These are phyloP conservation scores for Calephelis nemesis DNA, from an alignment of 1,140 invertebrate species.

Conservation along the genomic window DNA sequence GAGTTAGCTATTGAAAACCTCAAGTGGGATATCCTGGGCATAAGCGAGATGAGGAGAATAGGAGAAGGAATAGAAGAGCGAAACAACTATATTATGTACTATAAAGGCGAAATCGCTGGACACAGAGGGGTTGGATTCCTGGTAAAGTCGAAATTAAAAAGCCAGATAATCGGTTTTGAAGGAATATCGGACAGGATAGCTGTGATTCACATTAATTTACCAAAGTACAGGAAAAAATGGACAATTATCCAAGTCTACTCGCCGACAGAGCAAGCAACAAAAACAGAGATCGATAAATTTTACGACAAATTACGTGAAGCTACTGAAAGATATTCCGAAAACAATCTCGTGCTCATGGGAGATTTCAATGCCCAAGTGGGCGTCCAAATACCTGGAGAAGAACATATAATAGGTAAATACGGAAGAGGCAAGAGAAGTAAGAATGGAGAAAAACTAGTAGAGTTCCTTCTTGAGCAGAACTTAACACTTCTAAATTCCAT, in stretches of 20 bases:
- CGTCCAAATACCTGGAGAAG: constrained; percentile 1
- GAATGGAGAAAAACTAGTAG: constrained; percentile 34
- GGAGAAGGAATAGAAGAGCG: background rate
- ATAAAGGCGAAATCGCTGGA: constrained; percentile 1
- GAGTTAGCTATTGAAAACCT: constrained; percentile 3
- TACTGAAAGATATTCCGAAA: constrained; percentile 17
- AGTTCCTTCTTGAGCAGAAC: constrained; percentile 31
- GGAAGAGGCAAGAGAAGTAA: constrained; percentile 37
- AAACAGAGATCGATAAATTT: constrained; percentile 13
- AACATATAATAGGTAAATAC: constrained; percentile 18
- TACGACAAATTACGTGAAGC: constrained; percentile 7
- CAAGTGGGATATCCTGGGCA: constrained; percentile 3
- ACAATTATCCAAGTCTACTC: constrained; percentile 17
- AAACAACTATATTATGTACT: constrained; percentile 9
- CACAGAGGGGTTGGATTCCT: constrained; percentile 7
- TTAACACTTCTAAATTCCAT: constrained; percentile 40
- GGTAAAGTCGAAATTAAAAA: constrained; percentile 6
- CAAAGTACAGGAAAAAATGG: constrained; percentile 19
- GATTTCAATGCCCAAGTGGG: constrained; percentile 18
- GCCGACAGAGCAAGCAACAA: constrained; percentile 21
- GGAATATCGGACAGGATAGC: background rate
- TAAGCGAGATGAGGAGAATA: constrained; percentile 8
- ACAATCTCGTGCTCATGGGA: constrained; percentile 18
- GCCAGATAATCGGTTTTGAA: constrained; percentile 5
- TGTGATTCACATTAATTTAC: constrained; percentile 15